Evolutionary conservation across 2,888 invertebrate genomes (phyloP), one percentile per base, ranked within the genome.

Genomic region (Trissolcus brochymenae): DNA sequence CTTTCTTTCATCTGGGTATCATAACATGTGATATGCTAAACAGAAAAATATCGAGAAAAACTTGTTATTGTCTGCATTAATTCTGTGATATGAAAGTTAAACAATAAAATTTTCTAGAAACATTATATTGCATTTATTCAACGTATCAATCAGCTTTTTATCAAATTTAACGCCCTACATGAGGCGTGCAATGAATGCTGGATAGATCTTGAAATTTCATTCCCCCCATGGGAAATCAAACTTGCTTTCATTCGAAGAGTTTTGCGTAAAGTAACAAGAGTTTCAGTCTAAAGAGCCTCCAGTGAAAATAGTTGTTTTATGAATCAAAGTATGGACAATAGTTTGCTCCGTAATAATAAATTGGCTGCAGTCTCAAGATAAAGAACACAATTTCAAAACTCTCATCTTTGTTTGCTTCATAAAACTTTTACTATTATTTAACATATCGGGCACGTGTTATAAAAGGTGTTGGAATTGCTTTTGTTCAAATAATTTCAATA

Each of bases 141-240:
- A 50, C 21, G 41, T 51, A 66, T 59, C 73, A 67, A 77, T 74
- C 71, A 66, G 74, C 65, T 35, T 78, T 71, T 66, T 67, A 67
- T 41, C 41, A 66, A 75, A 72, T 75, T 64, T 71, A 59, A 67
- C 65, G 64, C 79, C 43, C 68, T 50, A 41, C 51, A 71, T 53
- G 49, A 25, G 53, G 65, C 61, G 60, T 65, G 70, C 67, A 61
- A 64, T 64, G 61, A 71, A 75, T 72, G 71, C 59, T 49, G 65
- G 74, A 66, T 66, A 66, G 76, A 70, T 75, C 79, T 75, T 80
- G 79, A 79, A 79, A 76, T 79, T 82, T 79, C 75, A 86, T 86
- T 85, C 82, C 83, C 82, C 86, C 84, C 84, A 62, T 79, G 86
- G 87, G 86, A 87, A 87, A 87, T 86, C 86, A 84, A 78, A 80